Base-by-base conservation (phyloP, 2,113 vertebrate genomes). In the Syrmaticus mikado region DNA sequence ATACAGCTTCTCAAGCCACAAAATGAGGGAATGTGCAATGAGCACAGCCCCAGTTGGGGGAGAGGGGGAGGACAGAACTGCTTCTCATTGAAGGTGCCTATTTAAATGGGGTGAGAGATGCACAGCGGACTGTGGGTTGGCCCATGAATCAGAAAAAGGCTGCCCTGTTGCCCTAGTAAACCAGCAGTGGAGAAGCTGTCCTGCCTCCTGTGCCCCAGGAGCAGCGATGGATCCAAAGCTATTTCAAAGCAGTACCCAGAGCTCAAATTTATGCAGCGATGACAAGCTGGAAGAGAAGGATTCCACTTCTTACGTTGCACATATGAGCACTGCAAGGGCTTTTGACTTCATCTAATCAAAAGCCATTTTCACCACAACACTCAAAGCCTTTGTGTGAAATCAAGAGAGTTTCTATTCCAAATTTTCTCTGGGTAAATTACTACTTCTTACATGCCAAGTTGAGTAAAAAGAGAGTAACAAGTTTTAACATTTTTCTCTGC, bases 401-500 rank as follows among this genome's bases (percentile, higher is more conserved):
- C 61, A 91, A 81, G 89, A 77, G 77, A 52, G 38, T 66, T 89
- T 64, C 60, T 77, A 85, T 83, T 85, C 94, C 87, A 94, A 40
- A 22, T 93, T 91, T 91, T 89, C 82, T 80, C 82, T 90, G 52
- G 61, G 87, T 94, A 95, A 94, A 81, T 91, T 89, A 57, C 43
- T 83, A 53, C 52, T 94, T 5, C 27, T 87, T 57, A 80, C 0
- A 1, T 60, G 89, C 87, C 91, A 96, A 92, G 75, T 0, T 93
- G 73, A 74, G 65, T 74, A 57, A 93, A 96, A 96, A 76, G 71
- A 82, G 52, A 74, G 75, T 70, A 94, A 93, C 89, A 94, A 91
- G 92, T 96, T 92, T 96, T 94, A 94, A 93, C 91, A 93, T 89
- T 96, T 96, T 95, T 64, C 82, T 88, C 55, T 75, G 65, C 80